phyloP scores from a whole-genome alignment of 2,113 vertebrate species.

The Macaca nemestrina region DNA sequence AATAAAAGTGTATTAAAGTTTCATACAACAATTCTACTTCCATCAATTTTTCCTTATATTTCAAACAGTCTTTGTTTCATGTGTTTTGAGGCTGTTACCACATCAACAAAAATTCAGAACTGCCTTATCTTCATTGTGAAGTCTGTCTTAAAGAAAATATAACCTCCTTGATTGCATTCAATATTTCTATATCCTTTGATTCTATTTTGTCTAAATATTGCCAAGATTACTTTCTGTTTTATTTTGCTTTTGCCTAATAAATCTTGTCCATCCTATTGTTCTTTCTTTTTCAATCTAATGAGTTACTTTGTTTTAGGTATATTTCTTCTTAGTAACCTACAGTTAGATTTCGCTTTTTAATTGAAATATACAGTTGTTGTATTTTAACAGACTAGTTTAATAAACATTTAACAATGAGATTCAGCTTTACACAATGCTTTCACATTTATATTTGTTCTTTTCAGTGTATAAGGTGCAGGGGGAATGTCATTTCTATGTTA shows the following conservation, averaged over 20 bases:
- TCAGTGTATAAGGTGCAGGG: background rate
- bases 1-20: conserved; percentile 59
- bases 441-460: background rate
- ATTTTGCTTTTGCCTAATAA: conserved; percentile 10
- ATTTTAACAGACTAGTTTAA: background rate
- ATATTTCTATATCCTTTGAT: conserved; percentile 3
- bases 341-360: background rate
- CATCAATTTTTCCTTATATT: conserved; percentile 56
- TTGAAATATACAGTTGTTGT: background rate
- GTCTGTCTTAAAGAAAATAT: background rate
- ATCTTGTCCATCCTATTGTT: background rate
- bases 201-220: conserved; percentile 32
- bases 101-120: conserved; percentile 31
- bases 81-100: conserved; percentile 2
- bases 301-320: background rate
- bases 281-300: background rate
- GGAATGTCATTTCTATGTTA: background rate
- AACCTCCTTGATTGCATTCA: background rate
- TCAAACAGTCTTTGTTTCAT: conserved; percentile 16
- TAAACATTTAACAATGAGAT: background rate
- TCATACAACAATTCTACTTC: conserved; percentile 51
- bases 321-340: background rate
- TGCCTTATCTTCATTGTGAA: background rate
- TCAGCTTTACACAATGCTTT: background rate
- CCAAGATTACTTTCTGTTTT: conserved; percentile 14